These are phyloP conservation scores for Tor tambroides DNA, from an alignment of 2,113 vertebrate genomes.

Conservation along the genomic window DNA sequence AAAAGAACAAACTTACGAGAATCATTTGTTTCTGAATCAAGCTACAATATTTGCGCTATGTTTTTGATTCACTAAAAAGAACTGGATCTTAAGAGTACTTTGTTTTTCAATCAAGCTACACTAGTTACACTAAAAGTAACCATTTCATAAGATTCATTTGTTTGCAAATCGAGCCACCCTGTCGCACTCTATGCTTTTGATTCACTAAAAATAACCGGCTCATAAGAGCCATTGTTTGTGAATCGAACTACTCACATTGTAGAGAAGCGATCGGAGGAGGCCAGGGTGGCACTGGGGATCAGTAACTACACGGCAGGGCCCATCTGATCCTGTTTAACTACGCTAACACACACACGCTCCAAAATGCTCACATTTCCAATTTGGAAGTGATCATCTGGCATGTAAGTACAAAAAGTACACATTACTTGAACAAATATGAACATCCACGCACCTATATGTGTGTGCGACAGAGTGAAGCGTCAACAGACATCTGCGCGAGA, in stretches of 20 bases:
- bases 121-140: too few relatives aligned
- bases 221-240: not conserved
- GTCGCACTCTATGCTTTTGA: not conserved
- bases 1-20: too few relatives aligned
- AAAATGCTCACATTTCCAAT: slow-evolving; percentile 3
- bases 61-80: not conserved
- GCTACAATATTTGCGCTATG: not conserved
- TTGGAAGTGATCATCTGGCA: slow-evolving; percentile 21
- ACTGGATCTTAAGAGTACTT: not conserved
- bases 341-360: not conserved
- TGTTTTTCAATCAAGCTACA: not conserved
- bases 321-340: slow-evolving; percentile 51
- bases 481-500: slow-evolving; percentile 26
- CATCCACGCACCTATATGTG: not conserved
- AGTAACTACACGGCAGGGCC: slow-evolving; percentile 46
- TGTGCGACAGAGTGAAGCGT: not conserved
- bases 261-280: slow-evolving; percentile 54
- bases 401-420: not conserved
- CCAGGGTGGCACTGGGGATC: slow-evolving; percentile 61
- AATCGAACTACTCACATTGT: not conserved
- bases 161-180: not conserved
- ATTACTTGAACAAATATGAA: not conserved
- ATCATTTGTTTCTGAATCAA: not conserved
- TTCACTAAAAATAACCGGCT: not conserved
- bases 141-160: too few relatives aligned